Evolutionary conservation across 1,140 invertebrate genomes (phyloP), one percentile per base, ranked within the genome.

Genomic region (Eurytemora carolleeae): DNA sequence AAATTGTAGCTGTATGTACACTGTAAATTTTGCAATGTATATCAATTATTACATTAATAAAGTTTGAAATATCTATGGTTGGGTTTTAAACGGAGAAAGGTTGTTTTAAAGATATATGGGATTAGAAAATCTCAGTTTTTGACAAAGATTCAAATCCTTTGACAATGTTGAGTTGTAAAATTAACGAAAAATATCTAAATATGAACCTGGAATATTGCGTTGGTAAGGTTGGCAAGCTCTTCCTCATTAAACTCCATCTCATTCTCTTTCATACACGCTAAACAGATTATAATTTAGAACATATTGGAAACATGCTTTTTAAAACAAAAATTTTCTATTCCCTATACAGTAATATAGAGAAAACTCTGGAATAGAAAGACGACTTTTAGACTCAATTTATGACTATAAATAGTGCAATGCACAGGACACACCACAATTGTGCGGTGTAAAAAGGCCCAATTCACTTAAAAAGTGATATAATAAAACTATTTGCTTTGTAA

Each of bases 191-290:
- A n/a, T n/a, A n/a, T n/a, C n/a, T n/a, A n/a, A n/a, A n/a, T n/a
- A n/a, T n/a, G n/a, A n/a, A n/a, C 87, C 68, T 93, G 87, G 67
- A 93, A 90, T 68, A 95, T 79, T 16, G 87, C 87, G 57, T 81
- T 78, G 0, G 90, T 91, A n/a, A 94, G 73, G 68, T 91, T 85
- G 68, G 85, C 80, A 24, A 87, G 81, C 71, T 92, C 86, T 44
- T 87, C 83, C 59, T 91, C 86, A 60, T 83, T 87, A 68, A 93
- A 89, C 69, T 80, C 79, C 82, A 95, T 89, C 24, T 86, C 87
- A 69, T 93, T 93, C 72, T 94, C 91, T 68, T 90, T 85, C 83
- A 93, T 91, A 69, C 89, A 93, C 0, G 87, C 89, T 63, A 83
- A 75, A 78, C 94, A 84, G 25, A 94, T 88, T 70, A n/a, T n/a